Evolutionary conservation across 2,113 vertebrate genomes (phyloP), one percentile per base, ranked within the genome.

Genomic region (Forbesichthys papilliferus): DNA sequence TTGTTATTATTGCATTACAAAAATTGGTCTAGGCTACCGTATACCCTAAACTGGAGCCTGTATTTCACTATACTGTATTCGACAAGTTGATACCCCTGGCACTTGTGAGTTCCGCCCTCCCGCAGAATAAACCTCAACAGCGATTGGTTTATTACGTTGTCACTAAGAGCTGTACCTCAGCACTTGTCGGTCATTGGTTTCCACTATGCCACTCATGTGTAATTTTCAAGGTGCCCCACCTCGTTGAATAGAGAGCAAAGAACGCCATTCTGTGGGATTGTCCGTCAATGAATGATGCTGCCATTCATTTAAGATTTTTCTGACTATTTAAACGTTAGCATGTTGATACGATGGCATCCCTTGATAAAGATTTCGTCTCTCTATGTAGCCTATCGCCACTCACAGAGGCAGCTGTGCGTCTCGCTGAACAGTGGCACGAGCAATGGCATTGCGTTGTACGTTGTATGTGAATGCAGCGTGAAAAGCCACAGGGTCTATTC

Each of bases 31-130:
- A 42, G 36, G 36, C 36, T 27, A 27, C 27, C 1, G 27, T 27
- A 27, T 27, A 27, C 27, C 36, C 36, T 6, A 42, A 42, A 42
- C 36, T 42, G 5, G 7, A 42, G 36, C 36, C 4, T 6, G 7
- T 42, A 42, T 42, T 5, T 42, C 4, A 42, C 5, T 42, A 8
- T 8, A 42, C 7, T 42, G 36, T 42, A 42, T 14, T 3, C 49
- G 49, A 52, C 49, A 60, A 68, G 5, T 20, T 7, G 49, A 51
- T 55, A 61, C 46, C 46, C 46, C 12, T 74, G 74, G 79, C 89
- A 90, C 87, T 85, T 90, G 86, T 68, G 10, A 11, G 53, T 0
- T 59, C 86, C 72, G 56, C 86, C 84, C 78, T 65, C 69, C 71
- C 57, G 56, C 73, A 79, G 78, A 87, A 88, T 90, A 87, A 86